Evolutionary conservation across 2,797 vertebrate species (phyloP).

Genomic region (Sitta carolinensis): DNA sequence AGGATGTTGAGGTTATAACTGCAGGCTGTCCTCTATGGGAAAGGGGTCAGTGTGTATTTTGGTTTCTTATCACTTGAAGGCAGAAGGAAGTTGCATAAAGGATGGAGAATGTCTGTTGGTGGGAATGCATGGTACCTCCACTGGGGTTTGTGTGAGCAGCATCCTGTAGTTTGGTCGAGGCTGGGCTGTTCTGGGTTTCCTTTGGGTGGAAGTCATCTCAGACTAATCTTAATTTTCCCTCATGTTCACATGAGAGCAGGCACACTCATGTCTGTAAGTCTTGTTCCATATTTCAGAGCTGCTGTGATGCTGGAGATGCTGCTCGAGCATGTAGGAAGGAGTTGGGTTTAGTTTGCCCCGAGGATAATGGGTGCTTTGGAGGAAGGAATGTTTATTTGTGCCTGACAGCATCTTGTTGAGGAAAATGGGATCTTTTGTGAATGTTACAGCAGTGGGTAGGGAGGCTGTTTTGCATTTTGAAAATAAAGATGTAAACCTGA

Average conservation of each 20-base stretch:
- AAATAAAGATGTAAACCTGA: background rate
- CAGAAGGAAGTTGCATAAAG: constrained; percentile 53
- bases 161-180: background rate
- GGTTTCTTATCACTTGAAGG: constrained; percentile 54
- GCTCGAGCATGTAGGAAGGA: background rate
- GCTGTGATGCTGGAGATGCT: background rate
- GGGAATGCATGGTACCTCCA: background rate
- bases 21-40: background rate
- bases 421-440: background rate
- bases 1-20: constrained; percentile 12
- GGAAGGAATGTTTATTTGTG: constrained; percentile 9
- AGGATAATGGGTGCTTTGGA: background rate
- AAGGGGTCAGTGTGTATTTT: constrained; percentile 9
- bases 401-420: background rate
- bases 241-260: background rate
- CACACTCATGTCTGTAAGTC: background rate
- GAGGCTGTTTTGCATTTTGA: background rate
- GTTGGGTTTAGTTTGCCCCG: background rate
- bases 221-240: background rate
- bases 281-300: background rate
- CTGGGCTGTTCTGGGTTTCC: background rate
- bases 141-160: background rate
- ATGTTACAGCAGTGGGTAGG: background rate
- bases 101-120: constrained; percentile 39
- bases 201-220: background rate